Evolutionary conservation across 2,797 vertebrate species (phyloP).

Genomic region (Cercopithecus mitis): DNA sequence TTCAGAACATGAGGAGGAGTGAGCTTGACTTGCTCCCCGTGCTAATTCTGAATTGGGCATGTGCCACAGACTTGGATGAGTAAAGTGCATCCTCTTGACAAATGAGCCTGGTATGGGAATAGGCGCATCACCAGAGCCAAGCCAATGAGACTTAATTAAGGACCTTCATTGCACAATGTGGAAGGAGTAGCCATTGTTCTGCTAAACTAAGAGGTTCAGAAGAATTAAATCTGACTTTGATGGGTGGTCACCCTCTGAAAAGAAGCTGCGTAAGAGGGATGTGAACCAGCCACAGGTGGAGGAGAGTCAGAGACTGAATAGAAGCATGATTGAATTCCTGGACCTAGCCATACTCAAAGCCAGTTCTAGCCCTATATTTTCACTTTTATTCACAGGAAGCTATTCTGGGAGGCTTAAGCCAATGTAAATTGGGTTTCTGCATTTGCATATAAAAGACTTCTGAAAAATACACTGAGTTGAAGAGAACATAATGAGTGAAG

Average conservation of each 20-base stretch:
- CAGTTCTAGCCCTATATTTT: neutral
- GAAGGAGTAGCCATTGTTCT: neutral
- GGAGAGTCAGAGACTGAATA: too few species aligned
- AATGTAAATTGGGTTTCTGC: neutral
- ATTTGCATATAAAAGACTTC: neutral
- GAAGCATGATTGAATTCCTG: rapidly evolving
- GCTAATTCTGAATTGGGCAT: rapidly evolving
- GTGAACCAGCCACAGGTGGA: rapidly evolving
- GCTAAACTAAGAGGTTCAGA: neutral
- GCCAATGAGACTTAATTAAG: neutral
- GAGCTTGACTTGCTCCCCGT: rapidly evolving
- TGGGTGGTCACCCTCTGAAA: neutral
- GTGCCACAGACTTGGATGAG: neutral
- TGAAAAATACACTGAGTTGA: neutral
- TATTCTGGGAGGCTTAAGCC: neutral
- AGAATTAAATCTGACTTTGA: neutral
- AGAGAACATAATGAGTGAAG: neutral
- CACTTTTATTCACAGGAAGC: neutral
- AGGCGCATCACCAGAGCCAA: neutral
- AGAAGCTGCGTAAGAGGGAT: neutral
- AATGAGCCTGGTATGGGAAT: neutral
- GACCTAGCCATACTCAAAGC: neutral
- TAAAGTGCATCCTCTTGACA: too few species aligned
- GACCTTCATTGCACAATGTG: neutral
- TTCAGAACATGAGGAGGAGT: rapidly evolving